Conservation (phyloP, 2,113 vertebrate genomes). For the Patagioenas fasciata region DNA sequence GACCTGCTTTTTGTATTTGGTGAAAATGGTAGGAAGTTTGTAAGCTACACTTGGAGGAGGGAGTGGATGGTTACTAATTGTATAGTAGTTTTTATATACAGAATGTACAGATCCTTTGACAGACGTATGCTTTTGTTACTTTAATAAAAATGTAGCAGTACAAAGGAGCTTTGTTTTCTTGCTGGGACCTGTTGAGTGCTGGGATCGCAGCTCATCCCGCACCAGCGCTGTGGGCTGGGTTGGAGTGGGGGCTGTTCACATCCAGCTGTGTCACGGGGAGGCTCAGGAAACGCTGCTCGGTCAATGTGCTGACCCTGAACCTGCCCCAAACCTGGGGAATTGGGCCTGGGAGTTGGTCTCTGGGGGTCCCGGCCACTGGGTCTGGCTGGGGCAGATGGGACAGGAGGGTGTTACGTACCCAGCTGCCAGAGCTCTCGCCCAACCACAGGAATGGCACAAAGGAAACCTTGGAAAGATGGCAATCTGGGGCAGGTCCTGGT, state of each 20-base stretch:
- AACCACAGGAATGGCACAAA: rapidly evolving
- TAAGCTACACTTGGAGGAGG: conserved; percentile 64
- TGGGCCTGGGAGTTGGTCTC: background rate
- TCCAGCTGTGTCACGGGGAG: background rate
- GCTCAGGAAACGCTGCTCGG: background rate
- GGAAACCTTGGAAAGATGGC: background rate
- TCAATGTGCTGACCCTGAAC: background rate
- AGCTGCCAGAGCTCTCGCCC: rapidly evolving
- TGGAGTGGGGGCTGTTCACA: background rate
- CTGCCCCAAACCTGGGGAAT: background rate
- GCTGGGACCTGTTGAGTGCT: background rate
- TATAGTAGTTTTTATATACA: conserved; percentile 72
- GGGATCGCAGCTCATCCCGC: background rate
- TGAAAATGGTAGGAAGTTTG: conserved; percentile 41
- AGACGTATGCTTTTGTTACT: conserved; percentile 73
- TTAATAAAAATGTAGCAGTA: conserved; percentile 80
- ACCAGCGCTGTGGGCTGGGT: background rate
- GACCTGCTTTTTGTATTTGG: conserved; percentile 68
- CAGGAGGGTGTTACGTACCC: rapidly evolving
- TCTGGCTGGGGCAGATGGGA: background rate
- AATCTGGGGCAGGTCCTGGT: background rate
- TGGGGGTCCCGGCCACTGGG: background rate
- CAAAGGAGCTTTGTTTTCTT: background rate
- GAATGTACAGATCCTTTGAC: conserved; percentile 46
- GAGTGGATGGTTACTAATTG: conserved; percentile 66